These are phyloP conservation scores for Vandiemenella viatica DNA, from an alignment of 2,888 invertebrate species.

Conservation along the genomic window DNA sequence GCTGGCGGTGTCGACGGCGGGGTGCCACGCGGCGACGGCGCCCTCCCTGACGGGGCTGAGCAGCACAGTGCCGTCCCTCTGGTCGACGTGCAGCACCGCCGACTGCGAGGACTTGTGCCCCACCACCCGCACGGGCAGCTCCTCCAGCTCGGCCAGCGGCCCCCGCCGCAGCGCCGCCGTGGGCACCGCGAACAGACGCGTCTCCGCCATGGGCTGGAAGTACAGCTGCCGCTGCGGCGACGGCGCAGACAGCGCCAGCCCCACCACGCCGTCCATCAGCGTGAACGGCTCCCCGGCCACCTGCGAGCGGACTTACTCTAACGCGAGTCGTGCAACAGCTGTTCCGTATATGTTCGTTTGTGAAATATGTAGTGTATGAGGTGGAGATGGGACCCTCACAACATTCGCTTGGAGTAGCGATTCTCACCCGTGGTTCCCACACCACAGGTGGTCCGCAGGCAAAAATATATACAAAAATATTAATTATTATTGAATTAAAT, in stretches of 20 bases:
- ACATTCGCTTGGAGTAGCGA: no score
- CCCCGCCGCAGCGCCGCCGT: conserved; percentile 57
- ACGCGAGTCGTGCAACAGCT: neutral
- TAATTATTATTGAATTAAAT: no score
- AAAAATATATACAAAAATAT: no score
- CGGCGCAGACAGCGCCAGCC: conserved; percentile 46
- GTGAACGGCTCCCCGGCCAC: conserved; percentile 53
- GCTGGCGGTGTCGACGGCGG: conserved; percentile 30
- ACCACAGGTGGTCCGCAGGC: no score
- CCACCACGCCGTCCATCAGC: conserved; percentile 59
- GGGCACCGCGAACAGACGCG: conserved; percentile 61
- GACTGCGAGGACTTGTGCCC: conserved; percentile 77
- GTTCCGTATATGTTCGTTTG: no score
- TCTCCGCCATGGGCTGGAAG: conserved; percentile 58
- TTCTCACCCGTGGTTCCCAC: no score
- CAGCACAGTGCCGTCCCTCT: conserved; percentile 53
- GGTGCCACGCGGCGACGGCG: conserved; percentile 67
- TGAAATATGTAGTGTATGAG: no score
- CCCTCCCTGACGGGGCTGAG: conserved; percentile 70
- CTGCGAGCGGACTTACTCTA: conserved; percentile 18
- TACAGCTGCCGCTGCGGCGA: conserved; percentile 38
- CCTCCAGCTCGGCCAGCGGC: conserved; percentile 51
- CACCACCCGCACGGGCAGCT: conserved; percentile 58
- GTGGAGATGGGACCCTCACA: no score
- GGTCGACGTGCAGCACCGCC: conserved; percentile 54